phyloP scores from a whole-genome alignment of 2,888 invertebrate species.

The Spicauda simplicius region DNA sequence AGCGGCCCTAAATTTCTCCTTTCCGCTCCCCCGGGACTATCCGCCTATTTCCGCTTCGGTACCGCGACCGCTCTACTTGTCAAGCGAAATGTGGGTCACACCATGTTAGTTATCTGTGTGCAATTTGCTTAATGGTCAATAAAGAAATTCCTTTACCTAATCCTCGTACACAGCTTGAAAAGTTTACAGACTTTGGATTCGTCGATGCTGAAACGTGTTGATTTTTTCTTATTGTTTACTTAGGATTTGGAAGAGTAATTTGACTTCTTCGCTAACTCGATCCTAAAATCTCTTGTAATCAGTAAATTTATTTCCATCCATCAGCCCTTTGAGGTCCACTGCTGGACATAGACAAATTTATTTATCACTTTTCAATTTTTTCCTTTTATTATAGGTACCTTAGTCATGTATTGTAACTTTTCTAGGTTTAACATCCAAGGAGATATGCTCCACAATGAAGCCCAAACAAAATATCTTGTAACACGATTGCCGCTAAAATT shows the following conservation, averaged over 20 bases:
- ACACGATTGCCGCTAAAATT: not conserved
- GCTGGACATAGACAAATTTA: too few species aligned
- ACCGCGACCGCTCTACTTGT: conserved; percentile 61
- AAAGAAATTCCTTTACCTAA: conserved; percentile 24
- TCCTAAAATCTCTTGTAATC: too few species aligned
- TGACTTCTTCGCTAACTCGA: not conserved
- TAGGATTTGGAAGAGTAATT: not conserved
- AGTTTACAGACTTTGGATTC: not conserved
- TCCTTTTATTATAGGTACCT: too few species aligned
- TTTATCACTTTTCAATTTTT: not conserved
- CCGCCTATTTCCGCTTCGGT: conserved; percentile 62
- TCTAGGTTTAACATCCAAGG: too few species aligned
- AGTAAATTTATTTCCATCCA: too few species aligned
- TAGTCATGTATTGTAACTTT: too few species aligned
- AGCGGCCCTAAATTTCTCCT: conserved; percentile 62
- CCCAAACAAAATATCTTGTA: not conserved
- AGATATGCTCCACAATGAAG: not conserved
- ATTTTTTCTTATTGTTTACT: not conserved
- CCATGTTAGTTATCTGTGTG: conserved; percentile 66
- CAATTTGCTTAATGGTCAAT: conserved; percentile 63
- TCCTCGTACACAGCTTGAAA: conserved; percentile 13
- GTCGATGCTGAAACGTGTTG: not conserved
- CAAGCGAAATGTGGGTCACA: conserved; percentile 73
- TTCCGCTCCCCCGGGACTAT: conserved; percentile 63
- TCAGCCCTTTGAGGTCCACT: too few species aligned